Conservation (phyloP, 1,140 invertebrate species). For the Ceratitis capitata region DNA sequence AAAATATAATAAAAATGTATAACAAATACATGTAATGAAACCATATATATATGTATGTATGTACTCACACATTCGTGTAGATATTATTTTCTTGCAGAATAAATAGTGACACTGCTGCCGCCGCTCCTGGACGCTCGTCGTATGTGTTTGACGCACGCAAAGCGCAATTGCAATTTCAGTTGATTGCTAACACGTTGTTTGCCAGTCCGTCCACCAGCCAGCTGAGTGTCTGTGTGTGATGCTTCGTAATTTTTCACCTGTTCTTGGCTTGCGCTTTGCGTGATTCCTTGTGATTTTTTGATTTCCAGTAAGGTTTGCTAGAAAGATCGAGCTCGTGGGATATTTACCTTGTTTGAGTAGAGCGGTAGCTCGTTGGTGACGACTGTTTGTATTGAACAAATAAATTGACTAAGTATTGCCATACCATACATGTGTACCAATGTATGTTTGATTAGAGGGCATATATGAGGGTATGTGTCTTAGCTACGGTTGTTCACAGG, state of each 20-base stretch:
- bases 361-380: background rate
- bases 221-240: no score
- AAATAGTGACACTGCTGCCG: background rate
- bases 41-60: no score
- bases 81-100: background rate
- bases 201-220: no score
- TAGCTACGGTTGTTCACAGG: background rate
- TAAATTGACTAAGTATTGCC: conserved; percentile 3
- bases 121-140: background rate
- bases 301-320: background rate
- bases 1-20: no score
- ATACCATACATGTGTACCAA: background rate
- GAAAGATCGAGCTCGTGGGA: background rate
- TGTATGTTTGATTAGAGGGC: background rate
- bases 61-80: background rate
- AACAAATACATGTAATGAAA: no score
- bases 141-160: background rate
- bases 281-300: background rate
- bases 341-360: background rate
- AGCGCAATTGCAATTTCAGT: conserved; percentile 16
- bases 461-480: background rate
- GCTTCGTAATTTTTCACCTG: conserved; percentile 22
- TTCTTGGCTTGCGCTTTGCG: background rate
- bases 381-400: conserved; percentile 34
- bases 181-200: conserved; percentile 26